Conservation (phyloP, 1,140 invertebrate genomes). For the Neotoxoptera formosana region DNA sequence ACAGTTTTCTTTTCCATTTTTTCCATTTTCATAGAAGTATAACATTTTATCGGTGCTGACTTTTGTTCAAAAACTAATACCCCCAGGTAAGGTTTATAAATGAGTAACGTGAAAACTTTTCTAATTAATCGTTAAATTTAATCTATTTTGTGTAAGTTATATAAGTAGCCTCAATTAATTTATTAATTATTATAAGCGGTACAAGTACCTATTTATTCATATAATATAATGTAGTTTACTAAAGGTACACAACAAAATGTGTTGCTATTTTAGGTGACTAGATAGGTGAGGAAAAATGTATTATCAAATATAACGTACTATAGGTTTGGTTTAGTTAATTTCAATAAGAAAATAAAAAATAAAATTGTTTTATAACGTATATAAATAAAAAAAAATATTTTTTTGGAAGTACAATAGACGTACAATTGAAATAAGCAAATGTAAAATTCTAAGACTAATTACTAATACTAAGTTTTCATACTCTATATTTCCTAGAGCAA, state of each 20-base stretch:
- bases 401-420: neutral
- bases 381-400: neutral
- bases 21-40: neutral
- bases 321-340: neutral
- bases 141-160: neutral
- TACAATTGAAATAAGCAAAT: neutral
- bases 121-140: neutral
- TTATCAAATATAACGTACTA: neutral
- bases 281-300: neutral
- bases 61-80: neutral
- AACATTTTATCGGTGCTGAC: neutral
- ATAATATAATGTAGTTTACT: neutral
- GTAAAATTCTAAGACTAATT: neutral
- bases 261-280: neutral
- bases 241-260: neutral
- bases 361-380: neutral
- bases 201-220: neutral
- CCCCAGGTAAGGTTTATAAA: neutral
- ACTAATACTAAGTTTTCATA: too few species aligned
- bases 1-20: neutral
- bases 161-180: neutral
- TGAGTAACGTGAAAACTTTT: slow-evolving; percentile 18
- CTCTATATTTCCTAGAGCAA: too few species aligned
- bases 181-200: neutral
- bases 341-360: neutral